Conservation (phyloP, 2,888 invertebrate genomes). For the Hoplodrina blanda region DNA sequence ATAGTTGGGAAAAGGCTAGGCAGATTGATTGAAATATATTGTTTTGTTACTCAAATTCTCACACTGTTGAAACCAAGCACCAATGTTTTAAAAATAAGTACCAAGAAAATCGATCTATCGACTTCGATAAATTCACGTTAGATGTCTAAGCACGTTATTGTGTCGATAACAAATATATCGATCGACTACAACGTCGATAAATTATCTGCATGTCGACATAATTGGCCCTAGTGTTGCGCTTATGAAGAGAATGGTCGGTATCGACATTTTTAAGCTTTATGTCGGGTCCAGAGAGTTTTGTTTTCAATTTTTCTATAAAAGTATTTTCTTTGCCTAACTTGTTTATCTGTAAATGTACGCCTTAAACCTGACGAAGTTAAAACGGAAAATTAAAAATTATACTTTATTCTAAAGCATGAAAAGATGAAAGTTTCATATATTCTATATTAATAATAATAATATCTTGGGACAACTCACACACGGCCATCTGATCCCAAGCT, state of each 20-base stretch:
- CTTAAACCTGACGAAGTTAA: not conserved
- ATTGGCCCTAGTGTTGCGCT: slow-evolving; percentile 48
- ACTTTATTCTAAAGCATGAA: not conserved
- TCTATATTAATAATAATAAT: too few species aligned
- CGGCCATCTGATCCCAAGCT: too few species aligned
- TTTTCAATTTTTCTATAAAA: slow-evolving; percentile 4
- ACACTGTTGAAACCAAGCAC: slow-evolving; percentile 19
- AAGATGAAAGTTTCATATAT: slow-evolving; percentile 8
- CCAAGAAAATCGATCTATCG: slow-evolving; percentile 46
- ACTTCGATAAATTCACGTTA: slow-evolving; percentile 46
- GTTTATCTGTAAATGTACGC: not conserved
- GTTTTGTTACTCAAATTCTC: slow-evolving; percentile 11
- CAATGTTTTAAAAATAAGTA: not conserved
- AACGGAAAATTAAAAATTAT: not conserved
- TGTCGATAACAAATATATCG: slow-evolving; percentile 42
- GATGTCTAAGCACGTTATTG: slow-evolving; percentile 60
- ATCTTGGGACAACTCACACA: too few species aligned
- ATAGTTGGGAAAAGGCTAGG: too few species aligned
- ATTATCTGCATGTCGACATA: slow-evolving; percentile 43
- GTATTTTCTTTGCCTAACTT: not conserved
- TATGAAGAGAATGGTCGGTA: slow-evolving; percentile 39
- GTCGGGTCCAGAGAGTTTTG: slow-evolving; percentile 52
- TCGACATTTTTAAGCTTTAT: slow-evolving; percentile 38
- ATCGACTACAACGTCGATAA: slow-evolving; percentile 34
- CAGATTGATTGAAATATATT: not conserved